Evolutionary conservation across 2,797 vertebrate species (phyloP), one percentile per base, ranked within the genome.

Genomic region (Sardinella longiceps): DNA sequence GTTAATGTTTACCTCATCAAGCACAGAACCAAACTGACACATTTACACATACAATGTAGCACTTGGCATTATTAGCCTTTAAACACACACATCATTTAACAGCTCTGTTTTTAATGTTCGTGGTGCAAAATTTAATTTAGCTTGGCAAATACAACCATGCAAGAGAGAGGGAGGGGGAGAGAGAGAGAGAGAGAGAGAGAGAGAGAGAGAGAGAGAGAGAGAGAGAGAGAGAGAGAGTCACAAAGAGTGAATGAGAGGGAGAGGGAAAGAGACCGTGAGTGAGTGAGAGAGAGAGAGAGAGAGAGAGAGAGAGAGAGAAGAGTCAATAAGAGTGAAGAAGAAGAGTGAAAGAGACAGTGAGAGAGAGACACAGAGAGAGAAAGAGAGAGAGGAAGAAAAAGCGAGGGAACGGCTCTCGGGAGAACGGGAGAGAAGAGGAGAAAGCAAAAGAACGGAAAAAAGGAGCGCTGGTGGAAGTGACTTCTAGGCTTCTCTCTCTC

Each of bases 1-100:
- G 70, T 77, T 77, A 77, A 77, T 43, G 70, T 43, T 77, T 18
- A 20, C 5, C 70, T 33, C 70, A 43, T 43, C 39, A 43, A 77
- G 15, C 37, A 43, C 1, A 43, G 70, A 18, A 77, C 33, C 70
- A 43, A 43, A 39, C 70, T 43, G 70, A 43, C 70, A 77, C 70
- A 43, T 43, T 77, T 77, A 77, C 70, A 77, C 70, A 39, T 39
- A 77, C 70, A 77, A 6, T 77, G 70, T 43, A 77, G 70, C 18
- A 77, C 33, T 77, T 77, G 70, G 70, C 70, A 43, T 77, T 39
- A 77, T 77, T 77, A 43, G 23, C 1, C 70, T 43, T 43, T 77
- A 77, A 77, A 77, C 43, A 77, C 33, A 77, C 70, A 39, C 70
- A 5, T 77, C 37, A 77, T 77, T 77, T 43, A 77, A 77, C 33